A percentile compares a stretch with the other conserved stretches of the same genome.
Evolutionary conservation across 2,888 invertebrate genomes (phyloP).

Genomic region (Cancer borealis): DNA sequence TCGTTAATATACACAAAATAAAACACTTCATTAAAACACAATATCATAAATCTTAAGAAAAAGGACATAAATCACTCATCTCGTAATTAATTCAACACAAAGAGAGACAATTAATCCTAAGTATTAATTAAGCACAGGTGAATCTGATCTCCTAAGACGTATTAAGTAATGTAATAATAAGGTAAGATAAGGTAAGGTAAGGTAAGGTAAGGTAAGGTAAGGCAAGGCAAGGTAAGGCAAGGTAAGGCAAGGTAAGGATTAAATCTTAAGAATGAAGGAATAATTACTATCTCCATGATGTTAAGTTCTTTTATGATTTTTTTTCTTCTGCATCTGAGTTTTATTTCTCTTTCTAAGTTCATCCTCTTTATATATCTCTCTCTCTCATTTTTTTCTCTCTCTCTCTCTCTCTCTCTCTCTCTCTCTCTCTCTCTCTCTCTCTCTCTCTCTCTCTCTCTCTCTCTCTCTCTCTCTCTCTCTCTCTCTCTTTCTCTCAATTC

Average conservation of each 20-base stretch:
- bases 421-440: not conserved
- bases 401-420: slow-evolving; percentile 11
- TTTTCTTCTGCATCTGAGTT: not conserved
- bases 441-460: slow-evolving; percentile 39
- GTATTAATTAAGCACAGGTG: not conserved
- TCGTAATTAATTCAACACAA: not conserved
- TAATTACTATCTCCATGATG: not conserved
- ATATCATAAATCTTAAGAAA: not conserved
- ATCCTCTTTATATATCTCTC: not conserved
- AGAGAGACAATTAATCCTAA: not conserved
- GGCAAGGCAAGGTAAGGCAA: not conserved
- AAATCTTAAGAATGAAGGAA: not conserved
- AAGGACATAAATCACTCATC: not conserved
- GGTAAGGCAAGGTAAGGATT: not conserved
- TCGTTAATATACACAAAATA: not conserved
- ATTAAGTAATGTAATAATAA: not conserved
- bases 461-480: slow-evolving; percentile 7
- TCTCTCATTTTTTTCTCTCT: not conserved
- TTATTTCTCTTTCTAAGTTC: not conserved
- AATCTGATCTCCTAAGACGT: slow-evolving; percentile 9
- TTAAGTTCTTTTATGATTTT: not conserved
- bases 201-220: no score
- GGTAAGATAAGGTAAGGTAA: no score
- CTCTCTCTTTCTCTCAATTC: not conserved
- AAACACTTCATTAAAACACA: not conserved